A percentile compares a stretch with the other conserved stretches of the same genome.
These are phyloP conservation scores for Solea solea DNA, from an alignment of 2,113 vertebrate species.

Conservation along the genomic window DNA sequence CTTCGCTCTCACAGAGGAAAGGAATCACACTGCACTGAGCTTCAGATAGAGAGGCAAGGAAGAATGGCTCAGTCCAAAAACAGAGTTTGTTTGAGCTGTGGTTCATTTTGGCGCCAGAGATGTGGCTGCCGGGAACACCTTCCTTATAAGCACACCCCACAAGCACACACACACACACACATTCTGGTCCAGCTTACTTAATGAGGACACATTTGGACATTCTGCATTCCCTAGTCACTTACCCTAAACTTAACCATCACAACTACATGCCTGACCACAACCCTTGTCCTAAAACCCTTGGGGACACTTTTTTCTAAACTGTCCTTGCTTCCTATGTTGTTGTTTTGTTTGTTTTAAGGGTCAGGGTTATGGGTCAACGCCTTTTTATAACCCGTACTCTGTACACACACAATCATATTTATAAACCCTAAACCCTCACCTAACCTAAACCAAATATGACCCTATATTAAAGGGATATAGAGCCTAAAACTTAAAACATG, in stretches of 20 bases:
- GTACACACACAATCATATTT: too few relatives aligned
- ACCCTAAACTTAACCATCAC: too few relatives aligned
- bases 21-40: conserved; percentile 49
- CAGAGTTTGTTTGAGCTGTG: conserved; percentile 74
- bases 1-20: conserved; percentile 54
- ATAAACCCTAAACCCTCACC: not conserved
- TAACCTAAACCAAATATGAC: not conserved
- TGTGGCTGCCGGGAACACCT: conserved; percentile 72
- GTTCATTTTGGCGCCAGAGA: conserved; percentile 68
- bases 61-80: conserved; percentile 60
- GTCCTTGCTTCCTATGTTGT: too few relatives aligned
- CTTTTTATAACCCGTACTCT: too few relatives aligned
- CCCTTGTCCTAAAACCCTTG: too few relatives aligned
- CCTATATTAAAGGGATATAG: too few relatives aligned
- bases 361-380: too few relatives aligned
- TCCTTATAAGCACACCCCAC: conserved; percentile 36
- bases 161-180: conserved; percentile 44
- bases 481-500: not conserved
- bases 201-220: too few relatives aligned
- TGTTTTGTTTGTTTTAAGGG: too few relatives aligned
- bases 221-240: too few relatives aligned
- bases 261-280: too few relatives aligned
- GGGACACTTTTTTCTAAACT: too few relatives aligned
- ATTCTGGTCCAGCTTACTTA: not conserved
- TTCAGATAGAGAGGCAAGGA: conserved; percentile 62